These are phyloP conservation scores for Oenanthe melanoleuca DNA, from an alignment of 2,113 vertebrate genomes.

Conservation along the genomic window DNA sequence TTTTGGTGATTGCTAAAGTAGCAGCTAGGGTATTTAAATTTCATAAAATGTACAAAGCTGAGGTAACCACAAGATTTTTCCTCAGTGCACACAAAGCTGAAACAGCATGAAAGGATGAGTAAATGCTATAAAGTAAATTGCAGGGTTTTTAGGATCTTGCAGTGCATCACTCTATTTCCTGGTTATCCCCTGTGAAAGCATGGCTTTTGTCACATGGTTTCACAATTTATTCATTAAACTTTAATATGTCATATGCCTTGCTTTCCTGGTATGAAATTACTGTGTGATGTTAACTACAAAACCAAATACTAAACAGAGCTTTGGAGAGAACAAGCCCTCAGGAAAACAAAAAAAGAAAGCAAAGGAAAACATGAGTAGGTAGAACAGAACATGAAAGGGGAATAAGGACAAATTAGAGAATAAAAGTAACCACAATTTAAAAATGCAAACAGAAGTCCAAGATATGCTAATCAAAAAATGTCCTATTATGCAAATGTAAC, in stretches of 20 bases:
- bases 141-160: neutral
- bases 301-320: neutral
- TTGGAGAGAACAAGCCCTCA: neutral
- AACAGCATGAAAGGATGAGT: neutral
- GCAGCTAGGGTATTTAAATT: neutral
- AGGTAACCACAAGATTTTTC: neutral
- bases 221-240: constrained; percentile 22
- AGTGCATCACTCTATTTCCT: neutral
- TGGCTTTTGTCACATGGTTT: neutral
- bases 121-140: neutral
- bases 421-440: constrained; percentile 30
- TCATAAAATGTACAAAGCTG: neutral
- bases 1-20: neutral
- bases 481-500: constrained; percentile 51
- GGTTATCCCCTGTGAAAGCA: neutral
- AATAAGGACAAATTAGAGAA: constrained; percentile 4
- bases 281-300: constrained; percentile 10
- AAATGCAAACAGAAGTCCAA: constrained; percentile 55
- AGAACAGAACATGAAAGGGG: neutral
- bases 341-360: neutral
- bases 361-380: neutral
- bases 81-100: neutral
- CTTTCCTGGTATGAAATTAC: neutral
- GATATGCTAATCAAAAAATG: constrained; percentile 62
- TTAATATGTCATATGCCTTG: constrained; percentile 15